These are phyloP conservation scores for Tetragnatha montana DNA, from an alignment of 2,888 invertebrate genomes.

Conservation along the genomic window DNA sequence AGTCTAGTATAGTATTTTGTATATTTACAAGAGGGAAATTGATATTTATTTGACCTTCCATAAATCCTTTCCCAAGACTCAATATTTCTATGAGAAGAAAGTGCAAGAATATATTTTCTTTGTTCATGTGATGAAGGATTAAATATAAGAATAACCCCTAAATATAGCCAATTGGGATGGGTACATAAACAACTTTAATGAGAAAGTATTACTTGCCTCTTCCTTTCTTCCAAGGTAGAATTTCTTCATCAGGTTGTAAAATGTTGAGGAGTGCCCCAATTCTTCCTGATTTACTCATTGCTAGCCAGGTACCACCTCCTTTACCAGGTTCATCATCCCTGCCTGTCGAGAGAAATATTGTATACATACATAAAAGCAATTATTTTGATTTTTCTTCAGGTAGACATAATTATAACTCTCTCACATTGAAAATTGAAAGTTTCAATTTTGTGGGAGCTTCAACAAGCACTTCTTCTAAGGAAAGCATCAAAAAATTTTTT, in stretches of 20 bases:
- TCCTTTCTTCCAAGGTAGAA: conserved; percentile 73
- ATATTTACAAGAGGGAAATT: no score
- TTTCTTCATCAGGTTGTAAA: conserved; percentile 75
- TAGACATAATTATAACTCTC: no score
- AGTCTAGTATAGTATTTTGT: no score
- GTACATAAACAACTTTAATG: neutral
- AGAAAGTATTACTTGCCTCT: conserved; percentile 73
- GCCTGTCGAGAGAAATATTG: conserved; percentile 78
- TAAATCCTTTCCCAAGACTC: neutral
- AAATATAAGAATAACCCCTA: neutral
- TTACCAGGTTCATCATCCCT: conserved; percentile 84
- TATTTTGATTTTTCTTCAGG: no score
- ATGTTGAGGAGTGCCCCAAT: conserved; percentile 85
- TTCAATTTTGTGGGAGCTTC: no score
- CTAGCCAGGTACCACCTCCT: conserved; percentile 90
- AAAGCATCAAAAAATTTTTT: no score
- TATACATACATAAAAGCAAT: neutral
- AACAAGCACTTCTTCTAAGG: no score
- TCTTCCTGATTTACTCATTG: conserved; percentile 80
- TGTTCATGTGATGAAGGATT: neutral
- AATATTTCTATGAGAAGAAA: neutral
- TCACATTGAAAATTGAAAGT: no score
- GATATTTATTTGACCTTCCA: no score
- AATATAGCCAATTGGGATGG: neutral
- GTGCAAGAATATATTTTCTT: neutral